Conservation (phyloP, 2,797 vertebrate species). For the Clarias pachynema region DNA sequence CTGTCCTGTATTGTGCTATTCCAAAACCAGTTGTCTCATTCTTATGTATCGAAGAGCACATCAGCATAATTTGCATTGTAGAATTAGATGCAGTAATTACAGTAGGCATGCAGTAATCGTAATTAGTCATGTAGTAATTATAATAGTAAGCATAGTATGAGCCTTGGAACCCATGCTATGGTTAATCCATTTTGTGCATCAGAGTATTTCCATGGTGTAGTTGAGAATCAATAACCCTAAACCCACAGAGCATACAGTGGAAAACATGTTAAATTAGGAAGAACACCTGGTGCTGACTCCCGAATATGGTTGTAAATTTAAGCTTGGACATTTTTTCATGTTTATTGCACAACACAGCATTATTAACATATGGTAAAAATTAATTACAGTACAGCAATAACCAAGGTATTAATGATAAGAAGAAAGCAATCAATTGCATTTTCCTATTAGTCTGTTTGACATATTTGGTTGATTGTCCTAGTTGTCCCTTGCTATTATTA, state of each 20-base stretch:
- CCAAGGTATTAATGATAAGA: not conserved
- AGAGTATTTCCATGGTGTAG: slow-evolving; percentile 13
- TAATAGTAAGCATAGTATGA: slow-evolving; percentile 38
- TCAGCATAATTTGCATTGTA: slow-evolving; percentile 47
- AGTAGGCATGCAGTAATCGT: slow-evolving; percentile 50
- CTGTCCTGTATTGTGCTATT: no score
- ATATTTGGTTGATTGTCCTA: not conserved
- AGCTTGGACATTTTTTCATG: not conserved
- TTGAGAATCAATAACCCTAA: not conserved
- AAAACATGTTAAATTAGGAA: not conserved
- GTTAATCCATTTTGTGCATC: slow-evolving; percentile 46
- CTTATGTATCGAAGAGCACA: slow-evolving; percentile 53
- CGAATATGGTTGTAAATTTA: not conserved
- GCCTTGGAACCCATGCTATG: slow-evolving; percentile 37
- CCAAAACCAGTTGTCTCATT: slow-evolving; percentile 42
- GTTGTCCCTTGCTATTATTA: not conserved
- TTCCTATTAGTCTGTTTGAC: not conserved
- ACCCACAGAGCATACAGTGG: not conserved
- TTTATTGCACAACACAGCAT: not conserved
- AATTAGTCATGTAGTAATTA: slow-evolving; percentile 52
- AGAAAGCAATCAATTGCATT: not conserved
- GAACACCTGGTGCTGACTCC: not conserved
- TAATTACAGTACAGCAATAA: not conserved
- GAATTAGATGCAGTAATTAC: slow-evolving; percentile 58
- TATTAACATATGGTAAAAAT: not conserved